phyloP scores from a whole-genome alignment of 2,797 vertebrate genomes.

The Miichthys miiuy region DNA sequence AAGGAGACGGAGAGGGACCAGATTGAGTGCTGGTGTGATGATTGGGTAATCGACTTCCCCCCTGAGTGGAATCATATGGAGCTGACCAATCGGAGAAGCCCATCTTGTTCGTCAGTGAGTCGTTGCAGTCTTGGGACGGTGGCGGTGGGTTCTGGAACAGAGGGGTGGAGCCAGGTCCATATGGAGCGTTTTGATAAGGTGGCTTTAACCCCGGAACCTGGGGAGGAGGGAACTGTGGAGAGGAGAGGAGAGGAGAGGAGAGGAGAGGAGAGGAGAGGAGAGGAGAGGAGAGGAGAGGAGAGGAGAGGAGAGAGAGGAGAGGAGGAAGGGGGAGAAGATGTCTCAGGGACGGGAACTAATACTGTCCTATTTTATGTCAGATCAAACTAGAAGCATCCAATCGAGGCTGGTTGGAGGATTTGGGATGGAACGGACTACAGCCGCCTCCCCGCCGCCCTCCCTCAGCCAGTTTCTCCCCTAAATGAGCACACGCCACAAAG shows the following conservation, averaged over 20 bases:
- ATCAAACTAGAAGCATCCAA: slow-evolving; percentile 39
- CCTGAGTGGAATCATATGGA: slow-evolving; percentile 89
- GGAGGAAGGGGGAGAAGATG: not conserved
- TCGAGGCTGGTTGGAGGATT: slow-evolving; percentile 21
- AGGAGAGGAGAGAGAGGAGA: not conserved
- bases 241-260: not conserved
- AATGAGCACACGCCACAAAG: slow-evolving; percentile 46
- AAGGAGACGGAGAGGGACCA: slow-evolving; percentile 88
- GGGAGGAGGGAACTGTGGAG: slow-evolving; percentile 86
- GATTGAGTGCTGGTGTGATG: slow-evolving; percentile 85
- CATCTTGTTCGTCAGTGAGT: slow-evolving; percentile 86
- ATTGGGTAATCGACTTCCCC: slow-evolving; percentile 86
- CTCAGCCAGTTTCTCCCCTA: not conserved
- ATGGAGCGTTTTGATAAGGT: slow-evolving; percentile 89
- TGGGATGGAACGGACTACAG: slow-evolving; percentile 5
- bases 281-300: slow-evolving; percentile 17
- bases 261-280: not conserved
- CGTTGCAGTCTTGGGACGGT: slow-evolving; percentile 88
- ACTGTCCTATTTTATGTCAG: slow-evolving; percentile 29
- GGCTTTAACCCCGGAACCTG: slow-evolving; percentile 89
- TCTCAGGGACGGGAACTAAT: slow-evolving; percentile 32
- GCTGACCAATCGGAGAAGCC: slow-evolving; percentile 91
- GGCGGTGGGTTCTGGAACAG: slow-evolving; percentile 87
- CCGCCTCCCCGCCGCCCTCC: slow-evolving; percentile 1
- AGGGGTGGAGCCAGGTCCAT: slow-evolving; percentile 84